Evolutionary conservation across 2,113 vertebrate species (phyloP).

Genomic region (Psammodynastes pulverulentus): DNA sequence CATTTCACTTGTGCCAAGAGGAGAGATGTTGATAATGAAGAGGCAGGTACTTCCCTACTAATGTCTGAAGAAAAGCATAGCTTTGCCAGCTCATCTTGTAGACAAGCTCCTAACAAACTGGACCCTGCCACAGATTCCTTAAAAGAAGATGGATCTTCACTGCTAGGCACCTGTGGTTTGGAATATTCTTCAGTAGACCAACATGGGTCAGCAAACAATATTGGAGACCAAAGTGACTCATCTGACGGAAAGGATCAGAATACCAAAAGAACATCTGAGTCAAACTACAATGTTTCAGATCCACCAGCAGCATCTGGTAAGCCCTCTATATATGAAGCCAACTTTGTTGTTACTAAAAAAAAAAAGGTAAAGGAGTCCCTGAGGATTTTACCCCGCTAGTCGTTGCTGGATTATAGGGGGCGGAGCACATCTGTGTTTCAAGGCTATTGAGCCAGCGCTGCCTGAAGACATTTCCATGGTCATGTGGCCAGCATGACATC

Average conservation of each 20-base stretch:
- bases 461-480: too few relatives aligned
- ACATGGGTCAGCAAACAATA: conserved; percentile 12
- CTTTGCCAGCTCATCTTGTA: conserved; percentile 54
- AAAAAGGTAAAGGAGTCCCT: too few relatives aligned
- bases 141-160: conserved; percentile 59
- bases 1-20: conserved; percentile 40
- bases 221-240: conserved; percentile 16
- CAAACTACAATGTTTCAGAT: conserved; percentile 56
- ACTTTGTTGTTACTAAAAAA: background rate
- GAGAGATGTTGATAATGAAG: conserved; percentile 33
- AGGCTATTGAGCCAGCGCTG: too few relatives aligned
- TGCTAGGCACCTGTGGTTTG: conserved; percentile 70
- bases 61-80: conserved; percentile 64
- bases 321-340: conserved; percentile 27
- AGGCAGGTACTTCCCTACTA: conserved; percentile 49
- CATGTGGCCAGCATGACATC: too few relatives aligned
- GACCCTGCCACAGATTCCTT: conserved; percentile 32
- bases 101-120: conserved; percentile 47
- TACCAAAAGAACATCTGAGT: conserved; percentile 43
- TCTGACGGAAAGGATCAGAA: conserved; percentile 42
- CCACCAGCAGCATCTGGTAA: conserved; percentile 74
- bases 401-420: too few relatives aligned
- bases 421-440: too few relatives aligned
- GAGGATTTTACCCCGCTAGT: too few relatives aligned
- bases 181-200: conserved; percentile 65